Evolutionary conservation across 2,113 vertebrate genomes (phyloP).

Genomic region (Calidris pygmaea): DNA sequence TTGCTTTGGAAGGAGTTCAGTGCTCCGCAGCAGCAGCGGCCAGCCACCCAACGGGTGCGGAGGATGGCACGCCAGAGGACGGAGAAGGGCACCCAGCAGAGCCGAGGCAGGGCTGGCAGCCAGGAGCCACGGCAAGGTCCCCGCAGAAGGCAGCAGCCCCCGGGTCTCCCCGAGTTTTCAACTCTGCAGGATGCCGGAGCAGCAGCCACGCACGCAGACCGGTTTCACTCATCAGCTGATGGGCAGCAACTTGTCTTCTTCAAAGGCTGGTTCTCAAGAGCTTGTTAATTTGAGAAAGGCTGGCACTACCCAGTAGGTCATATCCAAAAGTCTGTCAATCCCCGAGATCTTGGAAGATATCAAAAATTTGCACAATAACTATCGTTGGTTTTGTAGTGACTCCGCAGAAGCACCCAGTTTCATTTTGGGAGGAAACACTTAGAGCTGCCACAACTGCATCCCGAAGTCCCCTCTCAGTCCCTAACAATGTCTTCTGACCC

Average conservation of each 20-base stretch:
- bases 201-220: background rate
- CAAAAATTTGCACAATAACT: background rate
- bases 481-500: background rate
- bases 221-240: background rate
- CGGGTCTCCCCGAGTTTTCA: rapidly evolving
- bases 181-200: background rate
- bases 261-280: background rate
- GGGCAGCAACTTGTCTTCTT: background rate
- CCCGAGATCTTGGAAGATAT: background rate
- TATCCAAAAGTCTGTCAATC: background rate
- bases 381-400: background rate
- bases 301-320: background rate
- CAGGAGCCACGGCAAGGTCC: background rate
- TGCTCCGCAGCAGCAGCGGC: background rate
- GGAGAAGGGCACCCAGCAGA: background rate
- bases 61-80: background rate
- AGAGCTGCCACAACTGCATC: background rate
- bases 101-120: background rate
- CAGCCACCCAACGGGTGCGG: background rate
- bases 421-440: background rate
- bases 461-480: background rate
- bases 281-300: background rate
- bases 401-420: background rate
- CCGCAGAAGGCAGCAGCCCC: background rate
- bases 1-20: background rate